Base-by-base conservation (phyloP, 1,140 invertebrate species). In the Sesamia nonagrioides region DNA sequence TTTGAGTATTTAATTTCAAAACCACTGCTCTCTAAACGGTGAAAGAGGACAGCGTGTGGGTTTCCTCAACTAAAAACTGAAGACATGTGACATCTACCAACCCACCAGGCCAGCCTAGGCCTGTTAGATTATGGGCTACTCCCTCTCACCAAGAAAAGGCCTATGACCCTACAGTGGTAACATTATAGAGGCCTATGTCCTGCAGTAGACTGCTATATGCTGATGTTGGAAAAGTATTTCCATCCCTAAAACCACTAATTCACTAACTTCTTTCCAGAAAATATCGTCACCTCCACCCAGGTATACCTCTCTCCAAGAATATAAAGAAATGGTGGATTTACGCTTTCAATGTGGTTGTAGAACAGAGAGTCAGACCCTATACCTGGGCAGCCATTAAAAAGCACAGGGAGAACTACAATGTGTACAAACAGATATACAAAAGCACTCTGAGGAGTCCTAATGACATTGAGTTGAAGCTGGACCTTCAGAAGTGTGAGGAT, bases 401-500 rank as follows among this genome's bases (percentile, higher is more conserved):
- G 74, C 97, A 98, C 83, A 96, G 97, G 80, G 93, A 96, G 66
- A 96, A 96, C 87, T 98, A 97, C 83, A 96, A 96, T 54, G 93
- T 96, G 33, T 98, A 98, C 86, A 96, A 97, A 86, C 95, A 97
- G 58, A 95, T 96, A 0, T 98, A 97, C 87, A 97, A 97, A 86
- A 96, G 97, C 84, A 96, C 96, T n/a, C 90, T 98, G 18, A 88
- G 96, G 9, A 96, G 97, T 85, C 97, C 97, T 0, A 97, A 97
- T 56, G 96, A 98, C 82, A 97, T 97, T 2, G 97, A 97, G 86
- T 88, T 97, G 18, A 97, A 97, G 86, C 80, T 97, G 61, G 97
- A 97, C 90, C 89, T 98, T 56, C 96, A 97, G 87, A 96, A 97
- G 82, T 96, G 97, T 61, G 97, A 98, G 92, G 97, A 98, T 81